phyloP scores from a whole-genome alignment of 2,888 invertebrate species.

The Limenitis camilla region DNA sequence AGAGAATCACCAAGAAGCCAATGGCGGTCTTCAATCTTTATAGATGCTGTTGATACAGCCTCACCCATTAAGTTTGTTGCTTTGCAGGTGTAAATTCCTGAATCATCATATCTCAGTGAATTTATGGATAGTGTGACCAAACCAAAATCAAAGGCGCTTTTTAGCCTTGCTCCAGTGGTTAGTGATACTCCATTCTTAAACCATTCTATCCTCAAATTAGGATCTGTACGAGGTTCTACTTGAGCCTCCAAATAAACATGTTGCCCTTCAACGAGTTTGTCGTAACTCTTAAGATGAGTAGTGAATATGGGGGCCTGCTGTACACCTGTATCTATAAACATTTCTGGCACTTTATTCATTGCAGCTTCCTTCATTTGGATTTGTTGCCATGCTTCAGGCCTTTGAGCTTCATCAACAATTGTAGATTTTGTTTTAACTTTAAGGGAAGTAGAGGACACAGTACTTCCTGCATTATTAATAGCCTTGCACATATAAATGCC shows the following conservation, averaged over 20 bases:
- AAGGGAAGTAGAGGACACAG: slow-evolving; percentile 91
- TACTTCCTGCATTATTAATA: slow-evolving; percentile 94
- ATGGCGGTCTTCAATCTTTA: slow-evolving; percentile 91
- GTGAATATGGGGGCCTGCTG: slow-evolving; percentile 97
- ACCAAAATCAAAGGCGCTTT: slow-evolving; percentile 97
- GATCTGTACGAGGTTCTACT: slow-evolving; percentile 92
- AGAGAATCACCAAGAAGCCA: slow-evolving; percentile 91
- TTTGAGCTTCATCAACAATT: slow-evolving; percentile 87
- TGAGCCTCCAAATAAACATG: slow-evolving; percentile 91
- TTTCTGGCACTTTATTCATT: slow-evolving; percentile 91
- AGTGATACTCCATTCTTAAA: slow-evolving; percentile 92
- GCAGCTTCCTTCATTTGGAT: slow-evolving; percentile 93
- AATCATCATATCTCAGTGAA: slow-evolving; percentile 90
- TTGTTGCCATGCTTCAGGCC: slow-evolving; percentile 94
- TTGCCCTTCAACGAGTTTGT: slow-evolving; percentile 89
- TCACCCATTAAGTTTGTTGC: slow-evolving; percentile 95
- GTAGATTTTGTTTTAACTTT: slow-evolving; percentile 89
- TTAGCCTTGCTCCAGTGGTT: slow-evolving; percentile 90
- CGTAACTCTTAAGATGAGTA: slow-evolving; percentile 89
- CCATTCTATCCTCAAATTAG: slow-evolving; percentile 91
- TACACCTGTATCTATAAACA: slow-evolving; percentile 88
- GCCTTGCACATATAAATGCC: slow-evolving; percentile 96
- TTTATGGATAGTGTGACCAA: slow-evolving; percentile 93
- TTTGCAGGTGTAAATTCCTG: slow-evolving; percentile 95
- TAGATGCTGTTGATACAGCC: slow-evolving; percentile 92